phyloP scores from a whole-genome alignment of 2,113 vertebrate genomes.

The Pluvialis apricaria region DNA sequence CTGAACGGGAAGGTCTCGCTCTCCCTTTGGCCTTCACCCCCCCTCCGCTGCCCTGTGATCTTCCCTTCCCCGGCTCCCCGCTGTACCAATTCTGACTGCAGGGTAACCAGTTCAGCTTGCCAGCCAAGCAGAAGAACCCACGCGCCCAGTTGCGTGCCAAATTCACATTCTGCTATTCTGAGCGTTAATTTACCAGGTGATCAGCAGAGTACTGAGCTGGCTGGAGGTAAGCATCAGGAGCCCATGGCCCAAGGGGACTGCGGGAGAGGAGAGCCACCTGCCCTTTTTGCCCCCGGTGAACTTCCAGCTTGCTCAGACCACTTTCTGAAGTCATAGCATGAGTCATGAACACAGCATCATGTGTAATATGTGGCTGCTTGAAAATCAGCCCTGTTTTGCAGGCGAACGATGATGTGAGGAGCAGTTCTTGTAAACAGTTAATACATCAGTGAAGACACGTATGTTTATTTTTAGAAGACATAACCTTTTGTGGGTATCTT shows the following conservation, averaged over 20 bases:
- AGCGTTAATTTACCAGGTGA: not conserved
- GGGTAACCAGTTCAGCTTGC: not conserved
- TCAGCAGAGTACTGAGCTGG: slow-evolving; percentile 3
- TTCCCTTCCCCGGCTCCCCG: not conserved
- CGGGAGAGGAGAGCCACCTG: not conserved
- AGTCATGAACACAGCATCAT: not conserved
- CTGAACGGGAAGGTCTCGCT: not conserved
- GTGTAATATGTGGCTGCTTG: not conserved
- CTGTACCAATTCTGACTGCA: not conserved
- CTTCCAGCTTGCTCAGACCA: not conserved
- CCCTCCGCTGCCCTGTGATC: not conserved
- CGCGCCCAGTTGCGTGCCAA: fast-evolving
- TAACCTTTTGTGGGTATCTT: not conserved
- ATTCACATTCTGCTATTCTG: not conserved
- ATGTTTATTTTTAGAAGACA: not conserved
- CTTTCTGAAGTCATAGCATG: not conserved
- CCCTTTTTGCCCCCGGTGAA: not conserved
- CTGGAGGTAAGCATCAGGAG: not conserved
- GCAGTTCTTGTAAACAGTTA: not conserved
- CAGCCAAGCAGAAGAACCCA: not conserved
- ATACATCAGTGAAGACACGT: fast-evolving
- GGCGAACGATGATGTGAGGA: not conserved
- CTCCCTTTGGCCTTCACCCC: not conserved
- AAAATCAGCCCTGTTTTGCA: not conserved
- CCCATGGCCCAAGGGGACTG: not conserved